phyloP scores from a whole-genome alignment of 2,797 vertebrate species.

The Gadopsis bispinosus region DNA sequence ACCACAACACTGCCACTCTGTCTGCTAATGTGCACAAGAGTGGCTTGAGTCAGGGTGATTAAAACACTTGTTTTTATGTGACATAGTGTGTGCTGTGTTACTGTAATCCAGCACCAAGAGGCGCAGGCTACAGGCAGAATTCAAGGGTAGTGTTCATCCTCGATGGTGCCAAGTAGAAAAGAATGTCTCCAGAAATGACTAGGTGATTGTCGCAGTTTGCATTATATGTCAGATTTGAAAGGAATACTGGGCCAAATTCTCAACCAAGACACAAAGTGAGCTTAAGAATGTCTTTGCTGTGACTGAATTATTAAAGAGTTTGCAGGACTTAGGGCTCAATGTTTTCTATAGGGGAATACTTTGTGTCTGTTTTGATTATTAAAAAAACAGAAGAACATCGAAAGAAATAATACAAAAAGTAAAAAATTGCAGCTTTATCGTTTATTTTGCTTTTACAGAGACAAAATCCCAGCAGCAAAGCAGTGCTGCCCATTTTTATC shows the following conservation, averaged over 20 bases:
- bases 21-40: constrained; percentile 40
- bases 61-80: constrained; percentile 49
- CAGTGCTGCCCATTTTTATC: not conserved
- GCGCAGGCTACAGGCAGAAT: not conserved
- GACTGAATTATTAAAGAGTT: not conserved
- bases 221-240: not conserved
- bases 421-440: not conserved
- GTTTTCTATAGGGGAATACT: not conserved
- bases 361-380: not conserved
- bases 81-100: constrained; percentile 1
- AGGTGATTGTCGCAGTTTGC: constrained; percentile 1
- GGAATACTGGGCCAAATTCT: not conserved
- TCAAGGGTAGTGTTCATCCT: not conserved
- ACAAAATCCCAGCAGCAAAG: not conserved
- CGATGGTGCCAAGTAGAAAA: not conserved
- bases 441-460: not conserved
- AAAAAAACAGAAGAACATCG: not conserved
- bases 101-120: constrained; percentile 31
- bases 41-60: constrained; percentile 45
- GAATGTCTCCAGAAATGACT: not conserved
- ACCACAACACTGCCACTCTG: constrained; percentile 39
- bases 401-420: not conserved
- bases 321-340: not conserved
- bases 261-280: not conserved
- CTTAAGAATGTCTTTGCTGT: not conserved